Evolutionary conservation across 2,888 invertebrate species (phyloP), one percentile per base, ranked within the genome.

Genomic region (Lasioglossum calceatum): DNA sequence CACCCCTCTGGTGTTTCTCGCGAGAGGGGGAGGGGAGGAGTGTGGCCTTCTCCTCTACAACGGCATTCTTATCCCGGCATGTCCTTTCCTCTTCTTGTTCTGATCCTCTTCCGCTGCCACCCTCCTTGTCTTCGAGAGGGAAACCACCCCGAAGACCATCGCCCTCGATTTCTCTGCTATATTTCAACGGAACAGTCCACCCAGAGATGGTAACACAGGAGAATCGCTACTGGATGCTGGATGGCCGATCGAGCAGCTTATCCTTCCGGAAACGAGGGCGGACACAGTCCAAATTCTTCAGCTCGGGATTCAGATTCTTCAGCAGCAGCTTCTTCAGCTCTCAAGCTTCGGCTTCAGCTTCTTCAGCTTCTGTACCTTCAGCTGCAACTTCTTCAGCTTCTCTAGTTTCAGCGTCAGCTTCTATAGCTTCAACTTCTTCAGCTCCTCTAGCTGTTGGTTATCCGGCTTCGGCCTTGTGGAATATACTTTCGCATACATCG

Each of bases 31-130:
- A 5, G 61, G 27, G 2, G 14, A 58, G 27, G 19, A 7, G 50
- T 50, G 50, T 54, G 54, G 23, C 10, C 54, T 54, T 54, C 23
- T 23, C 54, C 23, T 54, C 19, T 54, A 54, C 10, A 54, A 54
- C 54, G 54, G 23, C 54, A 23, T 8, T 70, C 77, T 72, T 75
- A 79, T 70, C 64, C 77, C 61, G 54, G 23, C 54, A 3, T 61
- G 61, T 27, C 61, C 27, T 61, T 61, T 61, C 27, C 54, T 54
- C 54, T 54, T 23, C 54, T 54, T 54, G 54, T 54, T 54, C 54
- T n/a, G 54, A 54, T 23, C 54, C 23, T 54, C 23, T 54, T 54
- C 23, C 23, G 23, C 50, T 54, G 23, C 23, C 50, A 23, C 54
- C 23, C 54, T n/a, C 3, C 54, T 54, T 3, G 23, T 23, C 23